Evolutionary conservation across 2,113 vertebrate genomes (phyloP), one percentile per base, ranked within the genome.

Genomic region (Hippocampus zosterae): DNA sequence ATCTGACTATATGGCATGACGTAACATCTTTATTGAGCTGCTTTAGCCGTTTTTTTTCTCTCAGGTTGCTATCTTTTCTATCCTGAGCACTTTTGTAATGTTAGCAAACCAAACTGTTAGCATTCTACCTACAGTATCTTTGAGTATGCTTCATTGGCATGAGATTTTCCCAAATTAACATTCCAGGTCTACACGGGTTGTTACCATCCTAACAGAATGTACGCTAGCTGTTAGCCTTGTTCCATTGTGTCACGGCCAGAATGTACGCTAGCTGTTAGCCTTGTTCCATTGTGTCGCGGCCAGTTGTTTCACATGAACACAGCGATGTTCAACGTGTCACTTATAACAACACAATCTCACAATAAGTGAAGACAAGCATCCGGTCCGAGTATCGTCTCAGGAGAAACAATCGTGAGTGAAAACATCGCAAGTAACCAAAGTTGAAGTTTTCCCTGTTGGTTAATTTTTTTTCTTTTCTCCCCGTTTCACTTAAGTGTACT

Each of bases 401-500:
- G 25, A 52, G 46, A 21, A 33, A 72, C 21, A 33, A n/a, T 65
- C 27, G 62, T 29, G 72, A 78, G 23, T 48, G 68, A 79, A 82
- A 79, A 71, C 0, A 3, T 64, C 42, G 23, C 68, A 79, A 79
- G 79, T 68, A 70, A 79, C 78, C 76, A 78, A 72, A 84, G 21
- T 63, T 59, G 25, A 5, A 12, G 12, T 59, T 59, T 8, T 27
- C 12, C 56, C 8, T 59, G 13, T 29, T 59, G 25, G 25, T 76
- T 60, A 68, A 77, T 61, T 69, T 70, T 8, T 67, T 57, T 57
- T 75, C 60, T 65, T 23, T 23, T 27, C 15, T 27, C 15, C 46
- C 41, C 1, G 18, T 75, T 66, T 74, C 65, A 76, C 80, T 66
- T 79, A 76, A 78, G 67, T 27, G 84, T 74, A 84, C 85, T 84